Evolutionary conservation across 1,140 invertebrate genomes (phyloP), one percentile per base, ranked within the genome.

Genomic region (Meloidogyne chitwoodi): DNA sequence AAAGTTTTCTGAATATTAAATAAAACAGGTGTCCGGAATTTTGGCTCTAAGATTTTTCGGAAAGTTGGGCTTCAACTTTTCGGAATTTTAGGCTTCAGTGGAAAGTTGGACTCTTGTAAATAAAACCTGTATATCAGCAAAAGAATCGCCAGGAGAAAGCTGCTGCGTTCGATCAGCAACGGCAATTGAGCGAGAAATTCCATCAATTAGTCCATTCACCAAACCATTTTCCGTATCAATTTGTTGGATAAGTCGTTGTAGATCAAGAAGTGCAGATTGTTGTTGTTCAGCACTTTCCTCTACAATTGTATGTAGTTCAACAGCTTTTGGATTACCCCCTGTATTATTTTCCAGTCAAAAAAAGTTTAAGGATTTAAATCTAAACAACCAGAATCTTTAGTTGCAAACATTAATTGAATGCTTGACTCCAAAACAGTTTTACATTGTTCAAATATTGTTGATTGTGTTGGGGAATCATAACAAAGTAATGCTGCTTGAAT

Each of bases 351-450:
- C 91, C 0, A 92, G 91, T 79, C 92, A 92, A 63, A 97, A 63
- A 34, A 44, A 6, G 3, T 31, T 8, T 19, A 1, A 26, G 24
- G 27, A 68, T 14, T 31, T 16, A 34, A n/a, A 44, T 69, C 0
- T 34, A 67, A 34, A 67, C 19, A 67, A 67, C 65, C 65, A 22
- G 34, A 41, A 56, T 56, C 48, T 22, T 56, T 56, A 56, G 68
- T 44, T 12, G 67, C 41, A 29, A 27, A 69, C 24, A 68, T 48
- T 31, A 78, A 22, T 84, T 95, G 93, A 12, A 94, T 88, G 12
- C 93, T 91, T 14, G 93, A 93, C 89, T 99, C 96, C 0, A 93
- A 91, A 19, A 98, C 93, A 0, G 95, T 96, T 87, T 96, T 95
- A 0, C 93, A 92, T 88, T 96, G 94, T 86, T 97, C 93, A 22